Evolutionary conservation across 2,888 invertebrate genomes (phyloP).

Genomic region (Pyrochroa serraticornis): DNA sequence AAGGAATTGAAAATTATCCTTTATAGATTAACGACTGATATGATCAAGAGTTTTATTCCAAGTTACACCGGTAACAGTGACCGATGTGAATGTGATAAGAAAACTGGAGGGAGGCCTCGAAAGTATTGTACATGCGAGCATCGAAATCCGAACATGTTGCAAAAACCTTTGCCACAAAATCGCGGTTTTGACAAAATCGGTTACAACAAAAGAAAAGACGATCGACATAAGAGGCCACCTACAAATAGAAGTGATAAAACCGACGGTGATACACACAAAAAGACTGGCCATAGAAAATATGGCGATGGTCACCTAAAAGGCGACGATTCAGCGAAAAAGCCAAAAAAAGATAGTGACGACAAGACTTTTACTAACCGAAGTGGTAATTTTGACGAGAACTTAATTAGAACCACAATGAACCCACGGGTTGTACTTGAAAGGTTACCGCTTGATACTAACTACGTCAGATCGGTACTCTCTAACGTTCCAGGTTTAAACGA

Average conservation of each 20-base stretch:
- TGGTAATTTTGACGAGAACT: too few species aligned
- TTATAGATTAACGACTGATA: slow-evolving; percentile 16
- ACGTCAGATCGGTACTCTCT: slow-evolving; percentile 53
- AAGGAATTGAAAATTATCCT: slow-evolving; percentile 23
- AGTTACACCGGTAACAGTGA: slow-evolving; percentile 1
- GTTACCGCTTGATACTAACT: slow-evolving; percentile 24
- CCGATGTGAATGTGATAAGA: slow-evolving; percentile 10
- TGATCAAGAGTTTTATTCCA: slow-evolving; percentile 25
- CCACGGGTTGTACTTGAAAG: slow-evolving; percentile 32
- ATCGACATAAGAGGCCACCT: neutral
- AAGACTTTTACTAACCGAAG: neutral
- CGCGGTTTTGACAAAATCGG: slow-evolving; percentile 4
- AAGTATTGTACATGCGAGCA: slow-evolving; percentile 8
- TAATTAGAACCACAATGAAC: slow-evolving; percentile 8
- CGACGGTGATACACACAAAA: slow-evolving; percentile 1
- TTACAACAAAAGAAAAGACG: slow-evolving; percentile 8
- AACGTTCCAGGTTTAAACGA: slow-evolving; percentile 65
- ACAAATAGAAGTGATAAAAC: slow-evolving; percentile 4
- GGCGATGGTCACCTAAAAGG: neutral
- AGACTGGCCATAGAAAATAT: neutral
- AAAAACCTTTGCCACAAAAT: slow-evolving; percentile 5
- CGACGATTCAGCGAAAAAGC: slow-evolving; percentile 2
- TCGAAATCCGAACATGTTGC: neutral
- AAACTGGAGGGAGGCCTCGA: slow-evolving; percentile 7
- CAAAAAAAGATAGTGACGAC: slow-evolving; percentile 17